Evolutionary conservation across 1,140 invertebrate species (phyloP).

Genomic region (Meloidogyne exigua): DNA sequence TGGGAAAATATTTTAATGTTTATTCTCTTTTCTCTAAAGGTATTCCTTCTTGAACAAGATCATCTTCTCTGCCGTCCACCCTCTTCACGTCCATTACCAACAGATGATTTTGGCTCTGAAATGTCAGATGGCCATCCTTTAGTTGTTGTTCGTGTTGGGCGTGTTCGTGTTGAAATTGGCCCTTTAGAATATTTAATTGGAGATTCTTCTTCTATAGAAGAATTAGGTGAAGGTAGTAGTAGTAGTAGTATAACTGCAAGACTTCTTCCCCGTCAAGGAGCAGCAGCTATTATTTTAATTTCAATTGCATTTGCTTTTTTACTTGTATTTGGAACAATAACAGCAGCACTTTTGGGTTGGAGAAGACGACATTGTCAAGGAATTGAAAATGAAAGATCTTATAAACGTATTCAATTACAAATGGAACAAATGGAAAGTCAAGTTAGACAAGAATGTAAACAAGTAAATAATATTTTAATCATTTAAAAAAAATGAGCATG

Average conservation of each 20-base stretch:
- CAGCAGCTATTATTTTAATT: slow-evolving; percentile 74
- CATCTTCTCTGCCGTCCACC: slow-evolving; percentile 64
- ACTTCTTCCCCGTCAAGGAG: slow-evolving; percentile 11
- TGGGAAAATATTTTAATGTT: not conserved
- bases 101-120: slow-evolving; percentile 79
- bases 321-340: slow-evolving; percentile 13
- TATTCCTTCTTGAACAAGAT: slow-evolving; percentile 77
- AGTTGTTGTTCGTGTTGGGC: slow-evolving; percentile 81
- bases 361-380: slow-evolving; percentile 32
- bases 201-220: slow-evolving; percentile 65
- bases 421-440: slow-evolving; percentile 98
- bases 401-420: slow-evolving; percentile 85
- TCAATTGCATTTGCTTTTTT: slow-evolving; percentile 64
- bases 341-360: slow-evolving; percentile 44
- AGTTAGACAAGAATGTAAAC: slow-evolving; percentile 84
- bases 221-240: slow-evolving; percentile 68
- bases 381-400: slow-evolving; percentile 50
- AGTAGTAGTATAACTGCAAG: no score
- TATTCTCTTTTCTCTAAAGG: slow-evolving; percentile 67
- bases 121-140: slow-evolving; percentile 80
- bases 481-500: no score
- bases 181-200: slow-evolving; percentile 74
- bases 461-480: slow-evolving; percentile 12
- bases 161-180: slow-evolving; percentile 78
- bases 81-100: slow-evolving; percentile 74